Evolutionary conservation across 2,113 vertebrate genomes (phyloP).

Genomic region (Paedocypris sp.): DNA sequence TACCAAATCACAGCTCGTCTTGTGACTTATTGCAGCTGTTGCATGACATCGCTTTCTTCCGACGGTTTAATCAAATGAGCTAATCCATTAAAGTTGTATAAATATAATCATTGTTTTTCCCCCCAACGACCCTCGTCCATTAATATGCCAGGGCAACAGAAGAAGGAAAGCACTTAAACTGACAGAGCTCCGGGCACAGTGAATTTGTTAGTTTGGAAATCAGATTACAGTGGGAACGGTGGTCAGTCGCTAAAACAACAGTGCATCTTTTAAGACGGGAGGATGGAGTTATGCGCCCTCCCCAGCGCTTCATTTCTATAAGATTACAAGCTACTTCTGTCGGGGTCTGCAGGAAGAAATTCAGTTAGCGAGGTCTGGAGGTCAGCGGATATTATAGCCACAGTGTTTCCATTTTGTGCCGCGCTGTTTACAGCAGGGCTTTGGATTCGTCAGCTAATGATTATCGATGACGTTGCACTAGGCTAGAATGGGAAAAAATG

Average conservation of each 20-base stretch:
- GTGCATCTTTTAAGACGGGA: conserved; percentile 29
- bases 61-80: conserved; percentile 22
- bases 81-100: conserved; percentile 29
- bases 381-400: conserved; percentile 14
- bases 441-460: conserved; percentile 10
- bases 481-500: background rate
- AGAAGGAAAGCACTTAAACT: conserved; percentile 24
- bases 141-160: conserved; percentile 20
- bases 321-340: conserved; percentile 27
- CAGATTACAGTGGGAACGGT: conserved; percentile 29
- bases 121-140: conserved; percentile 11
- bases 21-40: conserved; percentile 23
- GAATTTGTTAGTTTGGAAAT: conserved; percentile 37
- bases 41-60: conserved; percentile 14
- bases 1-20: background rate
- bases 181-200: conserved; percentile 20
- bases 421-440: background rate
- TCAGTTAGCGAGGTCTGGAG: conserved; percentile 24
- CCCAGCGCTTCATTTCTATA: conserved; percentile 11
- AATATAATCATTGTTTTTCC: conserved; percentile 24
- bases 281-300: conserved; percentile 24
- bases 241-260: conserved; percentile 31
- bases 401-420: conserved; percentile 2
- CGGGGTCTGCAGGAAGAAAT: conserved; percentile 21
- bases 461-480: background rate